These are phyloP conservation scores for Andrena trimmerana DNA, from an alignment of 2,888 invertebrate species.

Conservation along the genomic window DNA sequence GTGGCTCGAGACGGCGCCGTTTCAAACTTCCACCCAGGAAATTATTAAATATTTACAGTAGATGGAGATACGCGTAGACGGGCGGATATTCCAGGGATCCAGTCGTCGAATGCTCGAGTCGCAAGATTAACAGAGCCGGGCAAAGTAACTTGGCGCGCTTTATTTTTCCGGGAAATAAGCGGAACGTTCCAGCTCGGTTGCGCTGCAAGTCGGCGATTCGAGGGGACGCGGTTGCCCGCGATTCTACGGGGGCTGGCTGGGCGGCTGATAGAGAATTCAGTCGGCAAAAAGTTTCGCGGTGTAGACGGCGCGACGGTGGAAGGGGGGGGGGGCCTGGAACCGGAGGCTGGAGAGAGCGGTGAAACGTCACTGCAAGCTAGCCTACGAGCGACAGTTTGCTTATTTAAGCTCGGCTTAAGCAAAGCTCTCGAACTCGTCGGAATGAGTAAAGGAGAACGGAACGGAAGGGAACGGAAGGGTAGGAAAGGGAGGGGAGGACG, in stretches of 20 bases:
- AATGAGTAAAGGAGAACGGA: conserved; percentile 48
- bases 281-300: conserved; percentile 66
- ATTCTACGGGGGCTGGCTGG: conserved; percentile 9
- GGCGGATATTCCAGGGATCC: conserved; percentile 17
- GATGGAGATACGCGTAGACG: conserved; percentile 30
- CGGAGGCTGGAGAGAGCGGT: conserved; percentile 44
- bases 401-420: conserved; percentile 76
- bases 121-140: conserved; percentile 40
- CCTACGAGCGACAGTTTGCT: conserved; percentile 73
- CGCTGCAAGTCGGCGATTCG: background rate
- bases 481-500: conserved; percentile 19
- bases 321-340: conserved; percentile 37
- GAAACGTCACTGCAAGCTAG: conserved; percentile 58
- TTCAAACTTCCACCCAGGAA: conserved; percentile 14
- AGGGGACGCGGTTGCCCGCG: background rate
- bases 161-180: conserved; percentile 47
- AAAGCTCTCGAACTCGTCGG: conserved; percentile 62
- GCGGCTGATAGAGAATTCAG: conserved; percentile 46
- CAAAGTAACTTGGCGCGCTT: conserved; percentile 40
- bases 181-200: conserved; percentile 13
- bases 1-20: background rate
- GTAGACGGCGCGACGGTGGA: conserved; percentile 22
- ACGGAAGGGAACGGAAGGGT: background rate
- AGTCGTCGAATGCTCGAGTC: conserved; percentile 9
- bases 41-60: conserved; percentile 48